Evolutionary conservation across 92 coral and sea anemone species (phyloP), one percentile per base, ranked within the genome.

Genomic region (Phenganax stokvisi): DNA sequence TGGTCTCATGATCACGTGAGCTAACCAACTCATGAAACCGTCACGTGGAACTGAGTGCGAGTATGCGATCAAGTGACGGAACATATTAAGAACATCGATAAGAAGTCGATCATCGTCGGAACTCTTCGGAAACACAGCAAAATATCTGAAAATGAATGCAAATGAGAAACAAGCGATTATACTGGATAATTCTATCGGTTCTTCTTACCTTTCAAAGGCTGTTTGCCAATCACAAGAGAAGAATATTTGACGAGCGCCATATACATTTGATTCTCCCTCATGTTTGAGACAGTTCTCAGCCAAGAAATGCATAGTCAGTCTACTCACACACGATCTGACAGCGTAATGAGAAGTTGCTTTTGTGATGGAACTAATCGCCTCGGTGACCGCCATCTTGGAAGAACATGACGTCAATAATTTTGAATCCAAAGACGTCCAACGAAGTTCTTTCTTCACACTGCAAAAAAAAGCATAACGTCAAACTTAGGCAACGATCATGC

Each of bases 21-120:
- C 91, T 63, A 96, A 79, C 99, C 97, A 96, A 74, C 96, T 90
- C 80, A 96, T 91, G 77, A 92, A 92, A 61, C 86, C 87, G 69
- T 83, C 87, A 16, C 94, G 97, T 16, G 96, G 91, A 8, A 59
- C 59, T 44, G 83, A 62, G 30, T 15, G 3, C 13, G 72, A 52
- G 67, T 47, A 51, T 79, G 54, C 12, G 83, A 79, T 79, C 12
- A 79, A 15, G 61, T 78, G 76, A 60, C 87, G 85, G 31, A 96
- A 83, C 82, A 96, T 86, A 37, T 12, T 87, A 31, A 96, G 87
- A 12, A 89, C 82, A 58, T 87, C 91, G 55, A 77, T 78, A 58
- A 92, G 90, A 28, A 96, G 84, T 30, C 77, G 86, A 80, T 96
- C 97, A 62, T 96, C 99, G 17, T 96, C 92, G 64, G 87, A 53